Conservation (phyloP, 2,888 invertebrate genomes). For the Ornithoptera priamus region DNA sequence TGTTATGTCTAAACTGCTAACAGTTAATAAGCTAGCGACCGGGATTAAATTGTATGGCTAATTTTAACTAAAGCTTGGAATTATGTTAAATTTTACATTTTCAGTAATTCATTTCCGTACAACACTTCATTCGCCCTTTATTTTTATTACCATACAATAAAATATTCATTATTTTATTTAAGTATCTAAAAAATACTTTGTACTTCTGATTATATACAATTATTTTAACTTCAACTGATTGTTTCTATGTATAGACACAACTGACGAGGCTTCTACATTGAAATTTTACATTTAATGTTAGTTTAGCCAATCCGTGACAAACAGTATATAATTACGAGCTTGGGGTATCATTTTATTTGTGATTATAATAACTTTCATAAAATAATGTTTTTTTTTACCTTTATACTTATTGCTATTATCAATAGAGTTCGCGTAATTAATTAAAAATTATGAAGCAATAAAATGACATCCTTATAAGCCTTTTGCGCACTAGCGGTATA, state of each 20-base stretch:
- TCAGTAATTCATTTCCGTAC: constrained; percentile 13
- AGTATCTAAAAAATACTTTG: constrained; percentile 1
- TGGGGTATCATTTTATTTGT: constrained; percentile 33
- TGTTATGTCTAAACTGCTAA: constrained; percentile 28
- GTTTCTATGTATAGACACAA: constrained; percentile 34
- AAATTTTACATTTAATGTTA: constrained; percentile 22
- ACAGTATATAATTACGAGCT: constrained; percentile 31
- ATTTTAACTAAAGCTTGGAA: constrained; percentile 25
- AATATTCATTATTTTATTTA: neutral
- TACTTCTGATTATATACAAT: constrained; percentile 5
- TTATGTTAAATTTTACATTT: constrained; percentile 23
- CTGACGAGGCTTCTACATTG: constrained; percentile 18
- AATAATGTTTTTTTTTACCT: neutral
- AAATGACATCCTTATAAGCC: constrained; percentile 38
- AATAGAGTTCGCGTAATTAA: neutral
- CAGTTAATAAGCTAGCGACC: constrained; percentile 26
- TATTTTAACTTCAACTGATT: constrained; percentile 21
- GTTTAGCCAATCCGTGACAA: constrained; percentile 19
- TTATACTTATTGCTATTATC: constrained; percentile 4
- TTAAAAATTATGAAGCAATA: constrained; percentile 4
- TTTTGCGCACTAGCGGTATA: constrained; percentile 44
- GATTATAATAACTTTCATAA: constrained; percentile 20
- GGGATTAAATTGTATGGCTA: constrained; percentile 28
- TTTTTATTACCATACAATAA: constrained; percentile 4
- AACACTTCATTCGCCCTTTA: neutral